phyloP scores from a whole-genome alignment of 2,888 invertebrate species.

The Pachymerium ferrugineum region DNA sequence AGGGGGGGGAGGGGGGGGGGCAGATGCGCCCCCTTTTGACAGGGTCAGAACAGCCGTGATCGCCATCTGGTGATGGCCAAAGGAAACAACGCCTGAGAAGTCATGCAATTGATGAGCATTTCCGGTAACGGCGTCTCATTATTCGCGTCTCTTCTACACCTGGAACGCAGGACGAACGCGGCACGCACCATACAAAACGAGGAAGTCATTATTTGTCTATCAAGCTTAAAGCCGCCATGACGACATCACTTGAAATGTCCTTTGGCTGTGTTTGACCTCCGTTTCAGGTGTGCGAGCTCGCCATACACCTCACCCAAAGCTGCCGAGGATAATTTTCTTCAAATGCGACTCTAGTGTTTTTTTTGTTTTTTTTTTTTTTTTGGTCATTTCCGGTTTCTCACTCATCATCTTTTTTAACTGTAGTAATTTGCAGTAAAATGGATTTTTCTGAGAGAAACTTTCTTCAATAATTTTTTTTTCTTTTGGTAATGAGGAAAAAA shows the following conservation, averaged over 20 bases:
- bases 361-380: background rate
- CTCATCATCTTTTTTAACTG: background rate
- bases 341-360: background rate
- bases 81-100: conserved; percentile 18
- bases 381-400: background rate
- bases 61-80: conserved; percentile 12
- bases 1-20: too few species aligned
- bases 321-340: background rate
- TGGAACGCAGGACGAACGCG: background rate
- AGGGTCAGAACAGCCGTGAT: too few species aligned
- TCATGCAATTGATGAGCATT: conserved; percentile 25
- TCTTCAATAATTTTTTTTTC: too few species aligned
- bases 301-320: background rate
- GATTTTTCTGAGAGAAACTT: too few species aligned
- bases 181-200: conserved; percentile 23
- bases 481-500: too few species aligned
- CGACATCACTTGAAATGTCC: background rate
- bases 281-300: background rate
- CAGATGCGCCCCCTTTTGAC: too few species aligned
- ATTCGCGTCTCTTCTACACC: background rate
- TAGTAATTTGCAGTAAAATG: too few species aligned
- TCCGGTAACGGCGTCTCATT: background rate
- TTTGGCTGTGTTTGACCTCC: background rate
- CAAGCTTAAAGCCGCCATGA: conserved; percentile 20
- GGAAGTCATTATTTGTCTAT: conserved; percentile 27